phyloP scores from a whole-genome alignment of 2,888 invertebrate genomes.

The Mechanitis mazaeus region DNA sequence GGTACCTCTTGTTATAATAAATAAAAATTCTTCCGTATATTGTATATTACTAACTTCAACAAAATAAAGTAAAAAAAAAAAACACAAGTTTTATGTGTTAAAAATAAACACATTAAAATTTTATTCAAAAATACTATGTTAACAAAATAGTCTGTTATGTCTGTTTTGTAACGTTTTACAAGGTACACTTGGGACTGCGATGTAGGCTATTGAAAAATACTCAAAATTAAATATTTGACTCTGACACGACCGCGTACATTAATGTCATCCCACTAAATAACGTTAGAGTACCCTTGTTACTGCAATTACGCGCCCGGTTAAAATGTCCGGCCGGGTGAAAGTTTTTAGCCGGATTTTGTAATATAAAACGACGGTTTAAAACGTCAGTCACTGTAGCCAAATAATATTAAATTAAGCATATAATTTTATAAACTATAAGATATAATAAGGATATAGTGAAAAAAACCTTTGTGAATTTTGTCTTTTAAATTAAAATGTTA shows the following conservation, averaged over 20 bases:
- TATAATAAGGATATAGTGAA: background rate
- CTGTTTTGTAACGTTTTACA: no score
- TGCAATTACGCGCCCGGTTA: conserved; percentile 57
- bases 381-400: conserved; percentile 46
- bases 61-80: no score
- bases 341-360: conserved; percentile 55
- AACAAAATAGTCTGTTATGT: no score
- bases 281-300: conserved; percentile 72
- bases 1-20: no score
- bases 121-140: no score
- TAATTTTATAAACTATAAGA: background rate
- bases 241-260: conserved; percentile 59
- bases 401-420: background rate
- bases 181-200: background rate
- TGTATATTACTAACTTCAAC: no score
- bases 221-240: conserved; percentile 60
- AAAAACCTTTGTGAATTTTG: background rate
- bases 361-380: conserved; percentile 51
- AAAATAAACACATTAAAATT: no score
- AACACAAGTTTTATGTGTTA: no score
- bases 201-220: conserved; percentile 48
- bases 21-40: no score
- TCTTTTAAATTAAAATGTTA: conserved; percentile 5
- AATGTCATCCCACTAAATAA: conserved; percentile 67
- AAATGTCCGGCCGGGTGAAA: conserved; percentile 54